Base-by-base conservation (phyloP, 23 tunicate species). In the Botrylloides violaceus region DNA sequence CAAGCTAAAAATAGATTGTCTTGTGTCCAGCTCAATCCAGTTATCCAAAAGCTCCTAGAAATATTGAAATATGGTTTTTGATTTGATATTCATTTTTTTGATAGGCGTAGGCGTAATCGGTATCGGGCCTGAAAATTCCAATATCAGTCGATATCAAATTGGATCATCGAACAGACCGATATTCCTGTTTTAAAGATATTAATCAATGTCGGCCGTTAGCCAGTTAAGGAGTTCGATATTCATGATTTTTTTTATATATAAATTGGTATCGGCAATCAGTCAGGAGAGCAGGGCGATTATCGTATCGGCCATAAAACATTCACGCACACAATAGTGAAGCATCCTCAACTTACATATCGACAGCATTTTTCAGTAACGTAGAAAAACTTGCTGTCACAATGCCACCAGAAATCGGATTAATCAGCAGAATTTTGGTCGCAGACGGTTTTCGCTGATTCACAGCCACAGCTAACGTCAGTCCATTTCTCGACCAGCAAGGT, bases 401-500 rank as follows among this genome's bases (percentile, higher is more conserved):
- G 37, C 49, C 58, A 43, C 57, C 74, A 23, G 61, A 30, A 21
- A 31, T 19, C 48, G 74, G 74, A 5, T 68, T 27, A 70, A 83
- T 63, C 35, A 90, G 83, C 23, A 83, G 48, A 9, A 83, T 34
- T 33, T 49, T 37, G 18, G 97, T 27, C 29, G 64, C 59, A 29
- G 49, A 36, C 22, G 97, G 97, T 55, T 78, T 81, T 2, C 77
- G 66, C 39, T 90, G 90, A 70, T 90, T 90, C 66, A 90, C 39
- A 18, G 79, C 82, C 23, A 83, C 31, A 12, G 97, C 85, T 19
- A 83, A 33, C n/a, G 66, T 68, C 19, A 61, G 72, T 21, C 85
- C 90, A 63, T 83, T 73, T 20, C 70, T 79, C 4, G 97, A 83
- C 33, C 87, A 36, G 7, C 84, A 48, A 26, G 76, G 56, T 2